phyloP scores from a whole-genome alignment of 2,113 vertebrate species.

The Eulacestoma nigropectus region DNA sequence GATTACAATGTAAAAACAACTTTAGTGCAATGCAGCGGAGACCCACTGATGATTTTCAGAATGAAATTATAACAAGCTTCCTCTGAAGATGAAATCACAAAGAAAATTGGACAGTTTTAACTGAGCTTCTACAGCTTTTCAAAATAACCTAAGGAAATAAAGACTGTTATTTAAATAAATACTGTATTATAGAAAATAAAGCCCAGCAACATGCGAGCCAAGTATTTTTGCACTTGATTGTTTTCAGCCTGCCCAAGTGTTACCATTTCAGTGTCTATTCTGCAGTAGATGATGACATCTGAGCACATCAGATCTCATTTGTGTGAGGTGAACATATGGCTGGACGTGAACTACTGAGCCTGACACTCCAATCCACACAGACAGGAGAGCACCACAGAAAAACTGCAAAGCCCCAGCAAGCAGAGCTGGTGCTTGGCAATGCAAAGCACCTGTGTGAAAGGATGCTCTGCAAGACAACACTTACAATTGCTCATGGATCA shows the following conservation, averaged over 20 bases:
- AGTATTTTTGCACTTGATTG: background rate
- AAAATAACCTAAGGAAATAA: background rate
- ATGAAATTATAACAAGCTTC: background rate
- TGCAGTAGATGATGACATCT: background rate
- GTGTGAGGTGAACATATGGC: background rate
- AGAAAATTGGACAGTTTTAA: background rate
- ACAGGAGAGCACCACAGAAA: background rate
- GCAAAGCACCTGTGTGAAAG: fast-evolving
- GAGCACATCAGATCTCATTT: background rate
- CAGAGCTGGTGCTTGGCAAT: background rate
- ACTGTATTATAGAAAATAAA: background rate
- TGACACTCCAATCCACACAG: fast-evolving
- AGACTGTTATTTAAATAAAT: background rate
- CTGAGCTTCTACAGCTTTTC: background rate
- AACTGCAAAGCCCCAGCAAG: background rate
- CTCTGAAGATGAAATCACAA: background rate
- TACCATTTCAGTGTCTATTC: background rate
- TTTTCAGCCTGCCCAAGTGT: fast-evolving
- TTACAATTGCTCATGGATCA: background rate
- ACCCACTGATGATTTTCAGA: background rate
- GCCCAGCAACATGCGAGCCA: background rate
- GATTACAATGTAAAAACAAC: background rate
- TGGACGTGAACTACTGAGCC: background rate
- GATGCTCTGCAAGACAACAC: background rate
- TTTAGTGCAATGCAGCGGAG: background rate